Base-by-base conservation (phyloP, 2,888 invertebrate genomes). In the Miltochrista miniata region DNA sequence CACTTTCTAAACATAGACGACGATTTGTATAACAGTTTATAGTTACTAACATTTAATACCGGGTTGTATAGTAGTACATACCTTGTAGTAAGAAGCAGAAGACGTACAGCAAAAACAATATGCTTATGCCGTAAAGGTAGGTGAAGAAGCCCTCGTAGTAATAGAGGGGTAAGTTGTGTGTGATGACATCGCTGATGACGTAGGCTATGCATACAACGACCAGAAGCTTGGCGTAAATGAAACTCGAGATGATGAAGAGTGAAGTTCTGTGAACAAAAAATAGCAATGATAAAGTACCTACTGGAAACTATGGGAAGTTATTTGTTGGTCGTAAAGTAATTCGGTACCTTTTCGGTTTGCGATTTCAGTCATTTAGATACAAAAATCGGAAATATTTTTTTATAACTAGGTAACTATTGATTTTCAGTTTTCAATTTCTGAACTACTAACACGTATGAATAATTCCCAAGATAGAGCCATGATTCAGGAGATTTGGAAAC, bases 111-210 rank as follows among this genome's bases (percentile, higher is more conserved):
- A 98, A 93, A 93, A 98, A 98, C 74, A 98, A 93, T 87, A 98
- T 97, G 92, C 97, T 97, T 93, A 96, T 95, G 76, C 97, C 97
- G 88, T 98, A 98, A 61, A 98, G 93, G 92, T 98, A 98, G 62
- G 97, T 97, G 93, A 98, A 98, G 93, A 98, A 97, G 69, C 97
- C 97, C 93, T 98, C 98, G 90, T 97, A 98, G 92, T 97, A 98
- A 88, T 96, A 96, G 61, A 97, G 94, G 63, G 98, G 98, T 70
- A 98, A 93, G 87, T 96, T 96, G 92, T 97, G 96, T 67, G 98
- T 98, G 80, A 97, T 96, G 77, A 98, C 97, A 92, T 98, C 98
- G 77, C 98, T 97, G 87, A 98, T 95, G 74, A 98, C 97, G 88
- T 98, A 97, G 61, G 98, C 97, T 83, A 98, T 94, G 92, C 98